Conservation (phyloP, 2,888 invertebrate species). For the Osedax frankpressi region DNA sequence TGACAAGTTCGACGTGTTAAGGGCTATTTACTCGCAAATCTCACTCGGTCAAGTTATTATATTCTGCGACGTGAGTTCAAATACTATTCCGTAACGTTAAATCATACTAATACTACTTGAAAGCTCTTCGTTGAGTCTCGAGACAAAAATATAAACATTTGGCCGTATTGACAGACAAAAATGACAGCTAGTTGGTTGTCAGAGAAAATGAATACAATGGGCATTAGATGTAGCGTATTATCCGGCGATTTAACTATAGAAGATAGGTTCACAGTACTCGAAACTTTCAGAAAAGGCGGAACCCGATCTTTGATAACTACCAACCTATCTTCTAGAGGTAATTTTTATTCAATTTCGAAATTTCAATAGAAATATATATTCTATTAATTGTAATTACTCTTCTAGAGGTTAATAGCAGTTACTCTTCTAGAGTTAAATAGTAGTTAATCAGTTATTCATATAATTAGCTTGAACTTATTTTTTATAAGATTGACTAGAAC, state of each 20-base stretch:
- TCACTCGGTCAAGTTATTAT: constrained; percentile 96
- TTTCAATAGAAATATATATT: too few relatives aligned
- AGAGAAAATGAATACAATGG: constrained; percentile 75
- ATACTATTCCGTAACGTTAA: too few relatives aligned
- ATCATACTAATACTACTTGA: too few relatives aligned
- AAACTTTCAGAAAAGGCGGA: constrained; percentile 75
- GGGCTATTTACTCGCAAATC: constrained; percentile 87
- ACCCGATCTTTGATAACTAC: constrained; percentile 87
- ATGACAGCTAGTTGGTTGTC: constrained; percentile 77
- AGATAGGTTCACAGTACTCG: constrained; percentile 68
- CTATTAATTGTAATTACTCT: too few relatives aligned
- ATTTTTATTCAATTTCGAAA: too few relatives aligned
- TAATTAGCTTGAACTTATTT: too few relatives aligned
- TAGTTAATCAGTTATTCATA: too few relatives aligned
- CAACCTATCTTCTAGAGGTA: constrained; percentile 52
- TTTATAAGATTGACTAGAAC: too few relatives aligned
- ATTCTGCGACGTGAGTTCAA: constrained; percentile 63
- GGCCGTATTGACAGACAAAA: constrained; percentile 62
- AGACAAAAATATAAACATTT: too few relatives aligned
- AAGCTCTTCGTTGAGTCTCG: too few relatives aligned
- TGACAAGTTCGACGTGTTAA: constrained; percentile 81
- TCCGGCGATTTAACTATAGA: constrained; percentile 85
- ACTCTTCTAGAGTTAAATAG: too few relatives aligned
- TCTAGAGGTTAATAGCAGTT: too few relatives aligned
- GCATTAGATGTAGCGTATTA: constrained; percentile 81